A percentile compares a stretch with the other conserved stretches of the same genome.
Evolutionary conservation across 2,797 vertebrate genomes (phyloP).

Genomic region (Lepilemur ruficaudatus): DNA sequence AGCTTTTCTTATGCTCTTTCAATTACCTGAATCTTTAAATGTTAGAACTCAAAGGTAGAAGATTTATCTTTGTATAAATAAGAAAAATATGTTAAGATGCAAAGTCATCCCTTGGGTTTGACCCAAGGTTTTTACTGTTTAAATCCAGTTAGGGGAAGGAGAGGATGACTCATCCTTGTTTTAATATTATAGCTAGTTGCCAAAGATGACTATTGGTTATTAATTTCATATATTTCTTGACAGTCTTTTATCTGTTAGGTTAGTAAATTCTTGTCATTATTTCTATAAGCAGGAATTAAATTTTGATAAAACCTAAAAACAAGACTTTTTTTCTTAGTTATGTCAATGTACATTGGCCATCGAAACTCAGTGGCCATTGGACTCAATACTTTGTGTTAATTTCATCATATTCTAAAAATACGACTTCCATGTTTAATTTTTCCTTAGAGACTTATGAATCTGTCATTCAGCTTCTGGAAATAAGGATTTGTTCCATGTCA

Average conservation of each 20-base stretch:
- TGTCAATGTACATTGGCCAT: neutral
- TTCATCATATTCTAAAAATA: neutral
- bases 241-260: neutral
- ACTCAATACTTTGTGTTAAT: neutral
- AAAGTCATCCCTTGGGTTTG: constrained; percentile 3
- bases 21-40: neutral
- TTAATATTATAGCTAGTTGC: neutral
- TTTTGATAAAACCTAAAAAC: neutral
- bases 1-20: constrained; percentile 25
- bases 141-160: neutral
- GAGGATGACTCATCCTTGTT: neutral
- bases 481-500: neutral
- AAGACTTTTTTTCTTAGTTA: neutral
- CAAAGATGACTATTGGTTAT: neutral
- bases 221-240: neutral
- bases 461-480: constrained; percentile 13
- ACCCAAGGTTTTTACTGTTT: neutral
- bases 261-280: neutral
- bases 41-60: constrained; percentile 53
- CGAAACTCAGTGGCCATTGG: neutral
- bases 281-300: neutral
- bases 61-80: constrained; percentile 34
- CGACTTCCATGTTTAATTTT: neutral
- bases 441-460: neutral
- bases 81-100: constrained; percentile 11